Percentiles rank a stretch among this genome's conserved stretches.
These are phyloP conservation scores for Caenorhabditis sp. DNA, from an alignment of 2,888 invertebrate genomes.

Conservation along the genomic window DNA sequence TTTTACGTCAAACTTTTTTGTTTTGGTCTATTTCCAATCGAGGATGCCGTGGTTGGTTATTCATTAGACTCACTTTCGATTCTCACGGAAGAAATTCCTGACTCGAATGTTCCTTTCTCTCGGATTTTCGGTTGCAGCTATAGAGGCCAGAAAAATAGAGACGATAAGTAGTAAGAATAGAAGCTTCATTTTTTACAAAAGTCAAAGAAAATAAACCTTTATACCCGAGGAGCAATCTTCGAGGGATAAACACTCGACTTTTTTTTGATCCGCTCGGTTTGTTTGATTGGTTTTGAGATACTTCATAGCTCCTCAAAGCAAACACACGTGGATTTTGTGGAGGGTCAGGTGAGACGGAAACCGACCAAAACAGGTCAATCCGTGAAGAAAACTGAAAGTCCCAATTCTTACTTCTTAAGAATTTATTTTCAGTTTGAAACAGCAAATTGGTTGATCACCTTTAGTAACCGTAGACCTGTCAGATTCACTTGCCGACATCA, in stretches of 20 bases:
- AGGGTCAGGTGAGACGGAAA: not conserved
- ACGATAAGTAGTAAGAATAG: not conserved
- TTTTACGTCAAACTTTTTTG: not conserved
- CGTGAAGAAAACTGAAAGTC: too few relatives aligned
- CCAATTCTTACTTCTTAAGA: too few relatives aligned
- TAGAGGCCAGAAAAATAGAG: not conserved
- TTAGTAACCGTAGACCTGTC: too few relatives aligned
- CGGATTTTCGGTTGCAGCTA: not conserved
- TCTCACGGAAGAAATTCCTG: not conserved
- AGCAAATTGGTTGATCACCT: too few relatives aligned
- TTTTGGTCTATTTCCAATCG: not conserved
- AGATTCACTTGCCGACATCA: too few relatives aligned
- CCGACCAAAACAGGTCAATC: not conserved
- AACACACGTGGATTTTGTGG: not conserved
- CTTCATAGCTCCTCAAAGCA: not conserved
- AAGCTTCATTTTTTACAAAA: not conserved
- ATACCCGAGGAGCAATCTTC: not conserved
- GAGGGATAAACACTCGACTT: conserved; percentile 8
- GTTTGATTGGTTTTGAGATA: not conserved
- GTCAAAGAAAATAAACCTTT: not conserved
- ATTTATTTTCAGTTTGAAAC: too few relatives aligned
- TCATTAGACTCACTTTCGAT: conserved; percentile 1
- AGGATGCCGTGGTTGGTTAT: too few relatives aligned
- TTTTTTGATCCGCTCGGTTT: conserved; percentile 17
- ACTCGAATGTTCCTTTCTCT: not conserved